Evolutionary conservation across 2,888 invertebrate species (phyloP), one percentile per base, ranked within the genome.

Genomic region (Oscheius myriophilus): DNA sequence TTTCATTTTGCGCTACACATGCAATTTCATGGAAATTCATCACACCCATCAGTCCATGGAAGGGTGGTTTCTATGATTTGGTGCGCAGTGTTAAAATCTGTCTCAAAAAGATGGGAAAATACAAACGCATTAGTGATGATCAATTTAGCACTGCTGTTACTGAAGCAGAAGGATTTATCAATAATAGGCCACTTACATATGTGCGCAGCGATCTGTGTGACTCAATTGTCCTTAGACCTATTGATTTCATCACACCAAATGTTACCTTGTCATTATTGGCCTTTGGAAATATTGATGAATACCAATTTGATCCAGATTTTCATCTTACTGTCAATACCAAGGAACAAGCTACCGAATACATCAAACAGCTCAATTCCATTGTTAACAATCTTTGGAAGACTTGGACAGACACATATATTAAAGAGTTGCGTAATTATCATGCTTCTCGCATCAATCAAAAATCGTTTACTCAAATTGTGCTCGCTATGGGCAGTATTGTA

Each of bases 171-270:
- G 51, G 52, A 2, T 55, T 71, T 2, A 18, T 71, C 11, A 71
- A 71, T 43, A 41, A 43, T 14, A 21, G 71, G 21, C 71, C 67
- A 21, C 45, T 71, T 1, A 68, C 67, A 14, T 53, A 68, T 26
- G 43, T 52, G 0, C 1, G 25, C 14, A 33, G n/a, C 0, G 42
- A 59, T 4, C 2, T 43, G 16, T 26, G 53, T 1, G 55, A 65
- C 9, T n/a, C 23, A 45, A 6, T 18, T 1, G 33, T 21, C 41
- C 23, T 65, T 25, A 11, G 67, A 14, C 67, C 67, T 6, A 11
- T 9, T 12, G 67, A 67, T 39, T 67, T 67, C 41, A 33, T 55
- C 2, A 54, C 6, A 6, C 62, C 62, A 16, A 23, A 52, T 12
- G 54, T 21, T 4, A 2, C 21, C 21, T 9, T 18, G 2, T 2